phyloP scores from a whole-genome alignment of 2,797 vertebrate genomes.

The Platyrinchus mystaceus region DNA sequence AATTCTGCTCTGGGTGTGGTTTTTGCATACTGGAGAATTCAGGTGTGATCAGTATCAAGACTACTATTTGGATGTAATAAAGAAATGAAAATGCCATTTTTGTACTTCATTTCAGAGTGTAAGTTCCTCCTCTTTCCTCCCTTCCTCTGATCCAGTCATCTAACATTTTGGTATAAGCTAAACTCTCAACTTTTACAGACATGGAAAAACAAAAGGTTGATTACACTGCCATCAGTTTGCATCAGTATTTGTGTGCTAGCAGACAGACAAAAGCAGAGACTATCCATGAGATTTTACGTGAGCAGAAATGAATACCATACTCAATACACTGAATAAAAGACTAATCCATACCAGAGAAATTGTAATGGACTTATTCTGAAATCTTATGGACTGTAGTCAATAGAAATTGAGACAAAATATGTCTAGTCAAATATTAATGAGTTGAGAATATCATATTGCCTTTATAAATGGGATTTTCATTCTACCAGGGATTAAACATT shows the following conservation, averaged over 20 bases:
- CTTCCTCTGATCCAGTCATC: neutral
- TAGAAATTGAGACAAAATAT: neutral
- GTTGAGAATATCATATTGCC: neutral
- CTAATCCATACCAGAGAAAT: neutral
- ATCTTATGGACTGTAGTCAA: neutral
- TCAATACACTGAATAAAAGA: slow-evolving; percentile 25
- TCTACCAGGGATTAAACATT: neutral
- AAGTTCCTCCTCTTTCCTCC: neutral
- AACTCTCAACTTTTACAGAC: neutral
- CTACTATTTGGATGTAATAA: neutral
- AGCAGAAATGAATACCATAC: neutral
- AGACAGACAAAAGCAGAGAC: neutral
- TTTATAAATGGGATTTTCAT: neutral
- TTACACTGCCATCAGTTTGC: neutral
- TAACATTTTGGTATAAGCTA: neutral
- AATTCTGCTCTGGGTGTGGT: neutral
- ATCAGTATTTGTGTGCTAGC: neutral
- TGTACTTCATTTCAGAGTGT: neutral
- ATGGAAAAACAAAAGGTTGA: neutral
- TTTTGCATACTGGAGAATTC: neutral
- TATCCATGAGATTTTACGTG: neutral
- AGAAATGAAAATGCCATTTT: neutral
- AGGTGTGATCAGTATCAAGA: neutral
- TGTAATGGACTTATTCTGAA: neutral
- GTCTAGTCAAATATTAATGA: slow-evolving; percentile 5